Base-by-base conservation (phyloP, 2,113 vertebrate species). In the Sarotherodon lohbergeri region DNA sequence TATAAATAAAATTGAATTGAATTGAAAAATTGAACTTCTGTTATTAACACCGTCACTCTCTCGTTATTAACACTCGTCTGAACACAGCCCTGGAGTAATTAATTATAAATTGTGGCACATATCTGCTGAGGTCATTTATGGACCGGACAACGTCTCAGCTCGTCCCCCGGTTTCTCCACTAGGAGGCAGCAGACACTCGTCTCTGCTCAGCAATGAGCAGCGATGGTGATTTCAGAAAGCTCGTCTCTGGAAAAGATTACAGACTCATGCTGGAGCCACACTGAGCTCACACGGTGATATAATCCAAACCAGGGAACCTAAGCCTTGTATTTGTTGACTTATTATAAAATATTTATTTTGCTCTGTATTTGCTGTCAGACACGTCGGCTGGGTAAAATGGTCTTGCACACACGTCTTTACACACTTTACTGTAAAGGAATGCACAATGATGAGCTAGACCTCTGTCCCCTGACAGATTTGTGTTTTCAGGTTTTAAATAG, bases 121-220 rank as follows among this genome's bases (percentile, higher is more conserved):
- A 19, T 63, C 59, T 63, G 16, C 14, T 63, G 9, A 19, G 59
- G 59, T 34, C 32, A n/a, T 8, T 36, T 39, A 39, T 39, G 61
- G n/a, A 41, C 7, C 0, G 12, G 3, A 71, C 4, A 22, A 41
- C 1, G 11, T 71, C 63, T 22, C 11, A 13, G 19, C 36, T 46
- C 27, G 5, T 27, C 22, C 13, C 9, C 5, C 17, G 68, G 24
- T 9, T 73, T 46, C 13, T 46, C 68, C 68, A 73, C 41, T 73
- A 46, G 68, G 22, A 16, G 68, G 68, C 68, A 27, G 68, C 68
- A 46, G 22, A 73, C 22, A 46, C 22, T 17, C 1, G 13, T 16
- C 8, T 16, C 41, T 17, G 22, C 8, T 46, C 39, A 14, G 36
- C 7, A 17, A 32, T 9, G 14, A 59, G 56, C 27, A 29, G 13